A percentile compares a stretch with the other conserved stretches of the same genome.
phyloP scores from a whole-genome alignment of 2,113 vertebrate genomes.

The Fukomys damarensis region DNA sequence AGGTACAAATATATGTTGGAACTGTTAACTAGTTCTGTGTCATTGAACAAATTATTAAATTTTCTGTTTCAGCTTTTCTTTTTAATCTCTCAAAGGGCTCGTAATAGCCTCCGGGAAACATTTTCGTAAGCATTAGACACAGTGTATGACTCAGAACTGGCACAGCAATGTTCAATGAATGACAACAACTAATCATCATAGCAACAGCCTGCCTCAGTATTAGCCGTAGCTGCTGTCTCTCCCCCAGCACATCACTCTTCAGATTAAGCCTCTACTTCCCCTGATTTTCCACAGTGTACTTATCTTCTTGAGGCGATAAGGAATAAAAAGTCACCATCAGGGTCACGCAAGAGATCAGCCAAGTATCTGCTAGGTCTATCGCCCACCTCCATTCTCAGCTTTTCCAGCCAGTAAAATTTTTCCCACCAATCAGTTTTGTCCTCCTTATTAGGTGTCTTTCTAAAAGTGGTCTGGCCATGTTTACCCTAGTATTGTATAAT shows the following conservation, averaged over 20 bases:
- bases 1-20: not conserved
- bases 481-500: constrained; percentile 85
- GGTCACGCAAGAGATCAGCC: not conserved
- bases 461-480: constrained; percentile 65
- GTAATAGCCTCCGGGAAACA: not conserved
- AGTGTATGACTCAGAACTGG: not conserved
- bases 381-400: not conserved
- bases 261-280: not conserved
- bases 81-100: not conserved
- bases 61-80: not conserved
- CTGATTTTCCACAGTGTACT: not conserved
- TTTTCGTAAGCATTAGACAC: not conserved
- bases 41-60: constrained; percentile 7
- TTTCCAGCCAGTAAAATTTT: not conserved
- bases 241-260: not conserved
- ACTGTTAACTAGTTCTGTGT: not conserved
- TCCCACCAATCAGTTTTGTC: not conserved
- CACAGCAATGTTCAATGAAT: not conserved
- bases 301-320: not conserved
- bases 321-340: not conserved
- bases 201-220: not conserved
- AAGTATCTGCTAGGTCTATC: not conserved
- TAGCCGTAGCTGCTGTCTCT: not conserved
- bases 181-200: rapidly evolving
- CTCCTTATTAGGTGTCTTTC: not conserved